Evolutionary conservation across 2,113 vertebrate species (phyloP).

Genomic region (Periophthalmodon schlosseri): DNA sequence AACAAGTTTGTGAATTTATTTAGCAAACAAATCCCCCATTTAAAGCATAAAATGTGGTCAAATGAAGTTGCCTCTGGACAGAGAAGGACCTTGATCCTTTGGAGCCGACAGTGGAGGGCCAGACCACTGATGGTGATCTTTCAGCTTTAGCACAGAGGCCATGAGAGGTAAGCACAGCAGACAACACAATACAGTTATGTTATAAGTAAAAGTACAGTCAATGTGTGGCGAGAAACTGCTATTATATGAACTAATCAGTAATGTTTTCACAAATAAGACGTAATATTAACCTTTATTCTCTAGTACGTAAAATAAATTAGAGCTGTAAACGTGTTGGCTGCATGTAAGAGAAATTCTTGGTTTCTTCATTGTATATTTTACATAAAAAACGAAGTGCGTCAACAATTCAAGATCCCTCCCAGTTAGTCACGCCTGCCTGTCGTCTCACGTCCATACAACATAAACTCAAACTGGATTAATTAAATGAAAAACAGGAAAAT

Average conservation of each 20-base stretch:
- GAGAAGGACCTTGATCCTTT: conserved; percentile 52
- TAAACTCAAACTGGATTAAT: conserved; percentile 19
- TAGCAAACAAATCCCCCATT: conserved; percentile 34
- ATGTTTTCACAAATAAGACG: neutral
- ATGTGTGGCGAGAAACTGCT: neutral
- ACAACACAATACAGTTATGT: conserved; percentile 22
- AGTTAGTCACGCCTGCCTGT: neutral
- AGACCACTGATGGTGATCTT: conserved; percentile 50
- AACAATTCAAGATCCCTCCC: neutral
- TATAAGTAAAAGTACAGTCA: conserved; percentile 25
- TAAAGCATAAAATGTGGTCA: conserved; percentile 54
- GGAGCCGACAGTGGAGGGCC: conserved; percentile 52
- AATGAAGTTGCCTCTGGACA: conserved; percentile 51
- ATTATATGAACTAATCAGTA: neutral
- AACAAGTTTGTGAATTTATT: conserved; percentile 13
- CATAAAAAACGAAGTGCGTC: neutral
- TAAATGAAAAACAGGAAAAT: no score
- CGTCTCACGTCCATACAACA: conserved; percentile 33
- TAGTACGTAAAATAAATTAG: neutral
- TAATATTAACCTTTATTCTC: neutral
- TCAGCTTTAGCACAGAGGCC: conserved; percentile 36
- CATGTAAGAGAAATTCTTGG: neutral
- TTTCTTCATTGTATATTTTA: neutral
- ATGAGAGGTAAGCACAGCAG: conserved; percentile 22
- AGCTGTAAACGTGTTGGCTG: neutral